Evolutionary conservation across 2,113 vertebrate genomes (phyloP).

Genomic region (Geococcyx californianus): DNA sequence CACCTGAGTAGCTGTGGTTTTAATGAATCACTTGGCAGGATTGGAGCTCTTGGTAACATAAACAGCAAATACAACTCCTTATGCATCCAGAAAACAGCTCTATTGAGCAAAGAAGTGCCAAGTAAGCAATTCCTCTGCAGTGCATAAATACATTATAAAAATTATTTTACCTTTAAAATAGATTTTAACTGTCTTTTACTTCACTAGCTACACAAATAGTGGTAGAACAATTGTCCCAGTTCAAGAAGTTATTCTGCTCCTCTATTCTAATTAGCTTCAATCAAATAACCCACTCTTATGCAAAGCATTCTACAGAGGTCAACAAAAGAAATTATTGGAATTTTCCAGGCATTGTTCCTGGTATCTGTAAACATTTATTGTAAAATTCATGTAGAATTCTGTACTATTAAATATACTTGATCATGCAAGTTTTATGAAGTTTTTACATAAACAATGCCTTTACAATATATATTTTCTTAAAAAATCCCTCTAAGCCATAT

Average conservation of each 20-base stretch:
- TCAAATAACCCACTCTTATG: neutral
- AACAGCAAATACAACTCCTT: neutral
- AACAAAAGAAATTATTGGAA: neutral
- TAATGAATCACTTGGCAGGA: neutral
- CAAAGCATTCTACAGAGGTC: neutral
- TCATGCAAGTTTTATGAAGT: neutral
- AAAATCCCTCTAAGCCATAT: neutral
- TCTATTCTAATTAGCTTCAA: neutral
- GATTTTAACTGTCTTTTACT: neutral
- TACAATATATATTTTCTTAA: neutral
- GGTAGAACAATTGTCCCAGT: neutral
- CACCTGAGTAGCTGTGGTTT: neutral
- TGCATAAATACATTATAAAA: neutral
- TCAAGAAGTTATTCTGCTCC: neutral
- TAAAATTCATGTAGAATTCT: neutral
- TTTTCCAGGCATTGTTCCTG: neutral
- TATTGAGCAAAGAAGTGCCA: neutral
- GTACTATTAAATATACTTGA: neutral
- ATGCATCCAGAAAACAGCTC: neutral
- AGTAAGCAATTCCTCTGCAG: neutral
- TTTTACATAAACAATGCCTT: neutral
- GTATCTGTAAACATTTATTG: neutral
- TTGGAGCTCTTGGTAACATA: neutral
- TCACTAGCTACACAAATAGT: neutral
- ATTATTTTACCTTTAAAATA: neutral